Evolutionary conservation across 2,113 vertebrate species (phyloP), one percentile per base, ranked within the genome.

Genomic region (Cisticola juncidis): DNA sequence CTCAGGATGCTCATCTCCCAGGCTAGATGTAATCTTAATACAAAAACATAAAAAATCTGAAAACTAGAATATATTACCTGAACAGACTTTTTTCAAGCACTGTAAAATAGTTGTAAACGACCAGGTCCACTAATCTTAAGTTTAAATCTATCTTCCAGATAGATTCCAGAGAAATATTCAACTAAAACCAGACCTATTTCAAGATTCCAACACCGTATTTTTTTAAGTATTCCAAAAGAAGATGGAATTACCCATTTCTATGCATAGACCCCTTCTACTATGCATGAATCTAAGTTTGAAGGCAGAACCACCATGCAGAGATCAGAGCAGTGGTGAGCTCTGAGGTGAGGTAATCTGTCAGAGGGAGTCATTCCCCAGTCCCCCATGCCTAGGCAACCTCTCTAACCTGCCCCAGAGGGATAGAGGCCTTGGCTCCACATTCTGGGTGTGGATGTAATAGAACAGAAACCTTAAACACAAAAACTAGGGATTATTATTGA

Each of bases 281-380:
- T 1, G 22, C 19, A 84, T 23, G 31, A 83, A 38, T 7, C 12
- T 0, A 3, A 31, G 29, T 51, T 3, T 33, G 35, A 47, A 47
- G 33, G 20, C 16, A 16, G n/a, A 62, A 15, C 5, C 47, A 24
- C 1, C 19, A 8, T 0, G n/a, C 5, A 33, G 38, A 66, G 45
- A 10, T 8, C 26, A 71, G 68, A 26, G 8, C 24, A 62, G 18
- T 33, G 76, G 36, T 5, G 26, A 48, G 28, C 53, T 45, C 8
- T 29, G 29, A 29, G 31, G 11, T 14, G 23, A 2, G 3, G 0
- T 6, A 1, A 7, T 14, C 33, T 15, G 19, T 20, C 38, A 50
- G 28, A 44, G 51, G 28, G 28, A 45, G 14, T 4, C 44, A 86
- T 17, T 44, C n/a, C 25, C 48, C 5, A 6, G 31, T 7, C 7